Evolutionary conservation across 2,113 vertebrate species (phyloP), one percentile per base, ranked within the genome.

Genomic region (Cyrtonyx montezumae): DNA sequence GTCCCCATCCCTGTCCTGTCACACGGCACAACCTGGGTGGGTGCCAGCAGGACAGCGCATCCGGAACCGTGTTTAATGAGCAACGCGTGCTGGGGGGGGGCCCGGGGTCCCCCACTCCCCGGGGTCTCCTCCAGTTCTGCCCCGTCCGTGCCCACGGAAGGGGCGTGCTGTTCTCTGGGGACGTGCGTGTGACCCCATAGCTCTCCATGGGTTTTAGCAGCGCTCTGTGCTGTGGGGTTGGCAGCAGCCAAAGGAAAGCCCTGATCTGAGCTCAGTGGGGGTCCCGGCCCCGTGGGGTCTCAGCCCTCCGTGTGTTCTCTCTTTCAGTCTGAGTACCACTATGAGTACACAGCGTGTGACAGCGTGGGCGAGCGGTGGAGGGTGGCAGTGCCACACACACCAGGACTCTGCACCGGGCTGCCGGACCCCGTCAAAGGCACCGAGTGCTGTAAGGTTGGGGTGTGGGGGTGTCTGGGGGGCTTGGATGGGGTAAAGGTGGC

Each of bases 321-420:
- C 76, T 90, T 96, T 74, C 98, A 99, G 99, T 99, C 99, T 2
- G 99, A 99, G 95, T 99, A 99, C 97, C 98, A 99, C 97, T 99
- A 98, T 51, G 99, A 99, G 97, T 99, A 99, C 97, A 99, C 99
- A 4, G 99, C 99, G 2, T 99, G 99, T 63, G 98, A 99, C 94
- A 98, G 98, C 46, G 96, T 97, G 0, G 98, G 98, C 21, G 98
- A 98, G 9, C 98, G 99, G 82, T 99, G 99, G 99, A 98, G 99
- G 83, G 99, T 99, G 82, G 99, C 99, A 0, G 98, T 99, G 94
- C 99, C 99, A 13, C 99, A 99, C 97, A 98, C 97, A 4, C 98
- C 98, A 0, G 98, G 98, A 85, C 98, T 98, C 30, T 99, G 99
- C 97, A 99, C 98, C 4, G 98, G 98, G 65, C 97, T 99, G 48